Evolutionary conservation across 2,797 vertebrate species (phyloP), one percentile per base, ranked within the genome.

Genomic region (Coilia nasus): DNA sequence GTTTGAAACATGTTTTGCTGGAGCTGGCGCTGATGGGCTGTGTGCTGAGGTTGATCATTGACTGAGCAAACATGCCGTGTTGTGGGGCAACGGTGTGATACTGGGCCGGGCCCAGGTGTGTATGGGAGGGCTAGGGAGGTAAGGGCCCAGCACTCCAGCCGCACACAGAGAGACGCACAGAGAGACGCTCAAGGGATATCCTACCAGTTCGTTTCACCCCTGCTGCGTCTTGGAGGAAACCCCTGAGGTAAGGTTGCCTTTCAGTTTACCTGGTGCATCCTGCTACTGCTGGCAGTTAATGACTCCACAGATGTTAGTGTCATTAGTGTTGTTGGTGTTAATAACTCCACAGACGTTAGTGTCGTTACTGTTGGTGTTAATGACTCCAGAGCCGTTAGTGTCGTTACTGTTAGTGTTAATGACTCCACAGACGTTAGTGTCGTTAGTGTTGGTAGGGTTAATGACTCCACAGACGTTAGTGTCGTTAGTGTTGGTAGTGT

Each of bases 11-110:
- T 41, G 71, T 78, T 78, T 17, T 44, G 15, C 71, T 78, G 31
- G 17, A 2, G 14, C 31, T 17, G 31, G 15, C 6, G 1, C 31
- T 78, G 71, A 67, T 17, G 47, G 84, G 31, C 85, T 86, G 83
- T 81, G 82, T 78, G 59, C 54, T 64, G 7, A 35, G 67, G 86
- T 31, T 89, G 88, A 90, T 90, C 86, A 90, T 90, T 88, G 82
- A 87, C 88, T 80, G 56, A 64, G 62, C 10, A 84, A 86, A 60
- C 15, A 19, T 82, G 82, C 82, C 83, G 83, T 84, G 41, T 82
- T 71, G 83, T 82, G 41, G 81, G n/a, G 86, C 81, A 50, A 46
- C 85, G 81, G 78, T 82, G 44, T 84, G 81, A 82, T 82, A 86
- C 85, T 84, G 59, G 41, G 31, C 25, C 28, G 54, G 56, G 57